Conservation (phyloP, 1,140 invertebrate species). For the Meteorus sp. region DNA sequence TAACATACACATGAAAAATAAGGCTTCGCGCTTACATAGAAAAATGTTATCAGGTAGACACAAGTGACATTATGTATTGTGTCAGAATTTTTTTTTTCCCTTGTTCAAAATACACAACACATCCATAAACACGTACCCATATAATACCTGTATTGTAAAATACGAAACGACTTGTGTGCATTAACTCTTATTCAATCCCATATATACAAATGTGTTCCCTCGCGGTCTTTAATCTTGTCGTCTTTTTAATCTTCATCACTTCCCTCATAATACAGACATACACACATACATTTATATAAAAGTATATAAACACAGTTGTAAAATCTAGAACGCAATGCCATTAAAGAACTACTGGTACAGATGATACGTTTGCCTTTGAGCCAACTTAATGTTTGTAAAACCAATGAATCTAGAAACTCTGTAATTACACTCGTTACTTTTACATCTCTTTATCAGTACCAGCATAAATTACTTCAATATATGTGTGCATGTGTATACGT, state of each 20-base stretch:
- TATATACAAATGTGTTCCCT: too few species aligned
- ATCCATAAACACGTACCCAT: too few species aligned
- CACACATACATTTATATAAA: neutral
- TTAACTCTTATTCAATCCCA: too few species aligned
- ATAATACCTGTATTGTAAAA: too few species aligned
- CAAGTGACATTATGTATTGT: neutral
- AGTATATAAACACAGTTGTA: neutral
- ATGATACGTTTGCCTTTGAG: slow-evolving; percentile 17
- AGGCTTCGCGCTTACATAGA: neutral
- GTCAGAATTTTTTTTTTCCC: neutral
- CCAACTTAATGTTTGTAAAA: slow-evolving; percentile 15
- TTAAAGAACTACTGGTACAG: slow-evolving; percentile 4
- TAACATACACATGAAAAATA: too few species aligned
- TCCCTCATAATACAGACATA: neutral
- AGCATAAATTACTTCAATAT: slow-evolving; percentile 24
- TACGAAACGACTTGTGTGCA: too few species aligned
- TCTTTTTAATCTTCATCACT: neutral
- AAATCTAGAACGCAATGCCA: slow-evolving; percentile 15
- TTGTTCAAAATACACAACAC: neutral
- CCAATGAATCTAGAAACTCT: slow-evolving; percentile 25
- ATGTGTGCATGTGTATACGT: slow-evolving; percentile 10
- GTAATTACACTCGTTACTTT: slow-evolving; percentile 26
- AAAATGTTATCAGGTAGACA: slow-evolving; percentile 13
- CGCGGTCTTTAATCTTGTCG: slow-evolving; percentile 1
- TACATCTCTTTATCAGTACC: slow-evolving; percentile 21